Conservation (phyloP, 2,888 invertebrate genomes). For the Scaptomyza parva region DNA sequence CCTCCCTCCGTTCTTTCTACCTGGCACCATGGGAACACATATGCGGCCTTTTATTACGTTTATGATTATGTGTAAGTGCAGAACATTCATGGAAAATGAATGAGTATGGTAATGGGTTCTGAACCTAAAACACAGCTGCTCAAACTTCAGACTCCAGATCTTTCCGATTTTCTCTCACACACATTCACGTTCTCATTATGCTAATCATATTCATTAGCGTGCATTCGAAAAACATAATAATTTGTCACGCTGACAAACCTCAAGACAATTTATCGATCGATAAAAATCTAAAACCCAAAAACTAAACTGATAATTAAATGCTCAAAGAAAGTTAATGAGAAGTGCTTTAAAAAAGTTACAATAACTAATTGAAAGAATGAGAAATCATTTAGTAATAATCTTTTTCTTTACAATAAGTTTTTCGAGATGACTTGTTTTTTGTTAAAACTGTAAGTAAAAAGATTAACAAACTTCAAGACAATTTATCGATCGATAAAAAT, state of each 20-base stretch:
- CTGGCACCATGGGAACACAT: conserved; percentile 45
- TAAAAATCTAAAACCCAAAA: conserved; percentile 26
- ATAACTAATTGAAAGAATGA: not conserved
- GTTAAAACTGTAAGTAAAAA: too few relatives aligned
- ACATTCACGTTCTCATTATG: conserved; percentile 60
- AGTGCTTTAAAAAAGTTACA: not conserved
- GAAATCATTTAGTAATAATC: too few relatives aligned
- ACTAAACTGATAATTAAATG: conserved; percentile 23
- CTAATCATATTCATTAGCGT: conserved; percentile 76
- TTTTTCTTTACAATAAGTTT: too few relatives aligned
- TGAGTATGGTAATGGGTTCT: too few relatives aligned
- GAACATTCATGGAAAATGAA: too few relatives aligned
- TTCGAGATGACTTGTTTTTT: too few relatives aligned
- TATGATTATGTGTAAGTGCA: conserved; percentile 75
- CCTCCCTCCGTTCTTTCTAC: conserved; percentile 13
- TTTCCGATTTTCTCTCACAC: conserved; percentile 2
- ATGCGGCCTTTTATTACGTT: conserved; percentile 74
- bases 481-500: conserved; percentile 49
- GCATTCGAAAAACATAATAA: conserved; percentile 42
- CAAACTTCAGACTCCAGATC: conserved; percentile 7
- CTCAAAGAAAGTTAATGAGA: not conserved
- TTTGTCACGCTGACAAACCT: conserved; percentile 67
- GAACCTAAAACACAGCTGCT: too few relatives aligned
- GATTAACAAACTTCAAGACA: conserved; percentile 26
- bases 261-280: conserved; percentile 48